A percentile compares a stretch with the other conserved stretches of the same genome.
phyloP scores from a whole-genome alignment of 2,113 vertebrate genomes.

The Festucalex cinctus region DNA sequence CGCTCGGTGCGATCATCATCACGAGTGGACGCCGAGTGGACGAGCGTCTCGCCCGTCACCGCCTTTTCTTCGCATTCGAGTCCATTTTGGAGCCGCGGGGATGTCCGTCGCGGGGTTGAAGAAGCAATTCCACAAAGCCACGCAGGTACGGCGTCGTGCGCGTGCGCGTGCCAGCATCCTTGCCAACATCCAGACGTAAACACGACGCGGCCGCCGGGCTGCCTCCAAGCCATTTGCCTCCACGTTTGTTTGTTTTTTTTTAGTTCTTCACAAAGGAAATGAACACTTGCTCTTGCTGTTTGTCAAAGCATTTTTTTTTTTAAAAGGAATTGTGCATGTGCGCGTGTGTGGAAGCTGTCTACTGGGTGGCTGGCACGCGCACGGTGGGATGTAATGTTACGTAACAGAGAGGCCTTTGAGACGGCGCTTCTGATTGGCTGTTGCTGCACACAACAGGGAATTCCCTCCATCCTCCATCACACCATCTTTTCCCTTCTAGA shows the following conservation, averaged over 20 bases:
- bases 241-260: no score
- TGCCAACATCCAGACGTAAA: slow-evolving; percentile 1
- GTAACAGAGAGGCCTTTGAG: slow-evolving; percentile 36
- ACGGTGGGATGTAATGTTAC: slow-evolving; percentile 38
- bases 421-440: slow-evolving; percentile 45
- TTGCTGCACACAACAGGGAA: slow-evolving; percentile 56
- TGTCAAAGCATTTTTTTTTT: neutral
- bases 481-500: neutral
- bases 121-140: slow-evolving; percentile 83
- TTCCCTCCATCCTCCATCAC: slow-evolving; percentile 50
- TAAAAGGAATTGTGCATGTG: neutral
- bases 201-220: neutral
- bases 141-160: slow-evolving; percentile 65
- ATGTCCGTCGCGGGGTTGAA: slow-evolving; percentile 83
- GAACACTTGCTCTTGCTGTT: neutral
- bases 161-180: neutral
- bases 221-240: neutral
- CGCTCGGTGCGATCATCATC: neutral
- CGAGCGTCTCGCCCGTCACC: neutral
- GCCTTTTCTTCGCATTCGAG: neutral
- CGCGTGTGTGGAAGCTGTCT: neutral
- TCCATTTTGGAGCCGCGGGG: slow-evolving; percentile 23
- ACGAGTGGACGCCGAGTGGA: neutral
- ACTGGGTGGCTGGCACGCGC: neutral
- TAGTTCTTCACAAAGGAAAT: no score